Evolutionary conservation across 2,797 vertebrate species (phyloP), one percentile per base, ranked within the genome.

Genomic region (Spinibarbus caldwelli): DNA sequence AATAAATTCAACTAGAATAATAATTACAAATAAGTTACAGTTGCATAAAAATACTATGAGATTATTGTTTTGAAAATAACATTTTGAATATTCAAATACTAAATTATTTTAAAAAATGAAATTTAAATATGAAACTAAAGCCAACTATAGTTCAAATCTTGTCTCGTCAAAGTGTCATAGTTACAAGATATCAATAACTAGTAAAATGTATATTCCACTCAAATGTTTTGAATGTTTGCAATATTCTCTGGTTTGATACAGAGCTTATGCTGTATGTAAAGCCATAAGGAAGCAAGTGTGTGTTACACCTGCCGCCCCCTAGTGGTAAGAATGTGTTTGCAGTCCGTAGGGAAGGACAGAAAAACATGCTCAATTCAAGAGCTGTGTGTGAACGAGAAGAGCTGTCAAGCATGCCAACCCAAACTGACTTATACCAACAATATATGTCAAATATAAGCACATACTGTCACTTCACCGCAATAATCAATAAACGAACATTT

Each of bases 301-400:
- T 66, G 8, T 82, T 45, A 9, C 43, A 47, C 21, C 26, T 34
- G 12, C 43, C 15, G 54, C 76, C 79, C 36, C 68, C 85, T 83
- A 71, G n/a, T 87, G 87, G 83, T 23, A 47, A 62, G 19, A 73
- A 73, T 73, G 38, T 4, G 10, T 15, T 14, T n/a, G 52, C 6
- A 72, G 52, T 12, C 49, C 6, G 8, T 57, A 3, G 34, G 6
- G 66, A 57, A 23, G 0, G 3, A 71, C 5, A 57, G n/a, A 21
- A 43, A 71, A 71, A 82, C 34, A 54, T 2, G 4, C 47, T 75
- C 29, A 52, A 8, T 14, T 75, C 29, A 49, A 75, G 71, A 75
- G 19, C 47, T 14, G 47, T 31, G 19, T 9, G 43, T 31, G 71
- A 73, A 47, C 6, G 43, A 31, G 43, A n/a, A 45, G 70, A 9